Evolutionary conservation across 2,888 invertebrate species (phyloP).

Genomic region (Pseudeuparius sepicola): DNA sequence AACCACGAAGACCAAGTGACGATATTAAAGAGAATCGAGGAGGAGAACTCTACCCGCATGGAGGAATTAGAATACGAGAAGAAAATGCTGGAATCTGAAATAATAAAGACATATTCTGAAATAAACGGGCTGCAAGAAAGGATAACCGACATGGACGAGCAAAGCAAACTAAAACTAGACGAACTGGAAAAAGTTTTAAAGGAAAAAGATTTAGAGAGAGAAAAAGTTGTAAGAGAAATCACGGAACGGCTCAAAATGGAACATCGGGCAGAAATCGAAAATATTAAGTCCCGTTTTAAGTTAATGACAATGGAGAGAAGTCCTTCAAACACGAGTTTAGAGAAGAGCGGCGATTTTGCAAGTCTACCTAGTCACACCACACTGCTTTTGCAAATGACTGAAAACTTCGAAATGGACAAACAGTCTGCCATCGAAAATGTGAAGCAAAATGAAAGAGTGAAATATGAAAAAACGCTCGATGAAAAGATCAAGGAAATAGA

Average conservation of each 20-base stretch:
- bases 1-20: constrained; percentile 57
- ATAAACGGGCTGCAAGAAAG: constrained; percentile 18
- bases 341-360: constrained; percentile 48
- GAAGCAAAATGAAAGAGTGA: constrained; percentile 47
- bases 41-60: constrained; percentile 16
- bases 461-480: constrained; percentile 40
- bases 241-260: constrained; percentile 60
- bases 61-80: constrained; percentile 18
- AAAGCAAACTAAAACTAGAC: constrained; percentile 18
- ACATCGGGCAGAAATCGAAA: constrained; percentile 70
- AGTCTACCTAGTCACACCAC: constrained; percentile 52
- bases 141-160: constrained; percentile 22
- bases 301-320: constrained; percentile 69
- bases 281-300: constrained; percentile 61
- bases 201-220: constrained; percentile 39
- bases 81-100: constrained; percentile 25
- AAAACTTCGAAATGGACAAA: constrained; percentile 53
- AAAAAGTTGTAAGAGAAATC: constrained; percentile 55
- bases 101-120: constrained; percentile 14
- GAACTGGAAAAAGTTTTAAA: constrained; percentile 27
- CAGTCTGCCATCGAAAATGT: constrained; percentile 42
- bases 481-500: constrained; percentile 42
- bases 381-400: constrained; percentile 56
- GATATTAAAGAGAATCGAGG: constrained; percentile 9
- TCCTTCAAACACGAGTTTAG: constrained; percentile 67